phyloP scores from a whole-genome alignment of 2,113 vertebrate species.

The Oncorhynchus masou region DNA sequence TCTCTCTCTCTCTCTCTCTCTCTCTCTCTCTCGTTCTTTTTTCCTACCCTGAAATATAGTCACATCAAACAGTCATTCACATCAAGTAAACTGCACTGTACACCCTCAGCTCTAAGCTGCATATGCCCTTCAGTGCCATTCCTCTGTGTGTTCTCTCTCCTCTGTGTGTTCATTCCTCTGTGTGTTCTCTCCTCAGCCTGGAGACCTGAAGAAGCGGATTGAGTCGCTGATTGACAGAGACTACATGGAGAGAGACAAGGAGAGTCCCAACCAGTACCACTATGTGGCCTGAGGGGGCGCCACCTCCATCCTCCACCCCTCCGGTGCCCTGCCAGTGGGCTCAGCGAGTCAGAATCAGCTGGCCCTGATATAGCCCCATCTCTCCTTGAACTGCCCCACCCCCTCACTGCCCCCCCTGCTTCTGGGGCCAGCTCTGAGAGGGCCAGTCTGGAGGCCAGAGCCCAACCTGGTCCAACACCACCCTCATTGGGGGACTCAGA shows the following conservation, averaged over 20 bases:
- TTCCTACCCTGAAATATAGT: neutral
- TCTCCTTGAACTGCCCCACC: constrained; percentile 36
- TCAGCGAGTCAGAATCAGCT: constrained; percentile 20
- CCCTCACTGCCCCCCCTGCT: constrained; percentile 51
- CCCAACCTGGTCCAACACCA: constrained; percentile 27
- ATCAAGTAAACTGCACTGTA: neutral
- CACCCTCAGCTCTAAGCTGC: neutral
- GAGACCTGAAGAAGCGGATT: constrained; percentile 94
- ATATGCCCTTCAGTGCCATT: neutral
- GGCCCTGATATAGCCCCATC: constrained; percentile 46
- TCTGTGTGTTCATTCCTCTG: neutral
- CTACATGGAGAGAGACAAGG: constrained; percentile 97
- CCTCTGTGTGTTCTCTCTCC: neutral
- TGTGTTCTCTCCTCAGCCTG: constrained; percentile 73
- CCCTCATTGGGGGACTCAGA: constrained; percentile 14
- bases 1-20: neutral
- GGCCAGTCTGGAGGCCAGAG: constrained; percentile 41
- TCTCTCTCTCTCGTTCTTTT: neutral
- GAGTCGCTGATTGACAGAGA: constrained; percentile 98
- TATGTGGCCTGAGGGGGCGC: constrained; percentile 86
- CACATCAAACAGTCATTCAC: neutral
- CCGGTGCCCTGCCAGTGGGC: constrained; percentile 22
- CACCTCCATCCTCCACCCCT: constrained; percentile 34
- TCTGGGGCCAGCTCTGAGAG: constrained; percentile 35
- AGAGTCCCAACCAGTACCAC: constrained; percentile 95